Evolutionary conservation across 2,797 vertebrate species (phyloP).

Genomic region (Neosilurus mollespiculum): DNA sequence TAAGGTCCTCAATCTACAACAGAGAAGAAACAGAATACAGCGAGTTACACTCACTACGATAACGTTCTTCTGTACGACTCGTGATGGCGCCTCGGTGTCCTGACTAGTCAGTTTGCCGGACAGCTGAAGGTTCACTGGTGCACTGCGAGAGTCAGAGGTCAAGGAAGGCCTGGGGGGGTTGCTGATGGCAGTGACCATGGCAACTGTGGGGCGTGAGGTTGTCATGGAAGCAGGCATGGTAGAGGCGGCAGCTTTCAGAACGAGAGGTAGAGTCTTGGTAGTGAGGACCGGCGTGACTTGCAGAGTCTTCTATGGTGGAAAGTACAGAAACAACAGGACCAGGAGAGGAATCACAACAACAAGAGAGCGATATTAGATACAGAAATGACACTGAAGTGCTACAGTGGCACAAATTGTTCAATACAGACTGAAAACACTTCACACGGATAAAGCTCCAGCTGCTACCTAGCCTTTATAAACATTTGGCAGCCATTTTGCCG

Average conservation of each 20-base stretch:
- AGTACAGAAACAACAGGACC: slow-evolving; percentile 35
- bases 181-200: slow-evolving; percentile 96
- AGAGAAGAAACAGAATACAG: slow-evolving; percentile 1
- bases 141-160: slow-evolving; percentile 86
- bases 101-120: slow-evolving; percentile 88
- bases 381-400: background rate
- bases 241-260: slow-evolving; percentile 94
- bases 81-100: slow-evolving; percentile 82
- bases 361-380: background rate
- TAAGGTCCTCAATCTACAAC: background rate
- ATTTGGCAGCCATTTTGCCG: too few species aligned
- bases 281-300: slow-evolving; percentile 94
- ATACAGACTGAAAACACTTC: background rate
- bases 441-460: too few species aligned
- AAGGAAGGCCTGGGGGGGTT: slow-evolving; percentile 80
- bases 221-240: slow-evolving; percentile 86
- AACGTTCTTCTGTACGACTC: slow-evolving; percentile 84
- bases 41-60: slow-evolving; percentile 69
- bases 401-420: background rate
- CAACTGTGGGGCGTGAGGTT: slow-evolving; percentile 88
- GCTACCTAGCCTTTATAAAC: too few species aligned
- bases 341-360: background rate
- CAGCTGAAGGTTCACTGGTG: slow-evolving; percentile 95
- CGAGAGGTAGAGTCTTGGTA: slow-evolving; percentile 98
- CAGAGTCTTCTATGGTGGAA: slow-evolving; percentile 80